Evolutionary conservation across 2,797 vertebrate genomes (phyloP), one percentile per base, ranked within the genome.

Genomic region (Petrocephalus sullivani): DNA sequence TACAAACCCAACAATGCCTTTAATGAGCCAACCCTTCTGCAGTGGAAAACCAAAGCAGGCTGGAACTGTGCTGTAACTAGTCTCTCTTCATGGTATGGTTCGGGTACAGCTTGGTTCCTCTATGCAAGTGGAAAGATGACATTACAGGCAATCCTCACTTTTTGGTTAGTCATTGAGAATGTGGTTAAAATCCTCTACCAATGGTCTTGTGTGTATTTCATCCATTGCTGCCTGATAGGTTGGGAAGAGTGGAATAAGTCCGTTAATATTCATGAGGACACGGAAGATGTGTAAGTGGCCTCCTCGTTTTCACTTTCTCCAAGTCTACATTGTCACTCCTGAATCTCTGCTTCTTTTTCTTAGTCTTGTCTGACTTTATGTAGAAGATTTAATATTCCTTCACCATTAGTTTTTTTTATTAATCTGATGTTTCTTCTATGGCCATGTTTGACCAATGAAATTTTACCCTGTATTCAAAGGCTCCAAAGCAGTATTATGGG

Each of bases 201-300:
- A 12, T 9, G n/a, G 16, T 1, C 37, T 10, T 78, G 0, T 51
- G 58, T 12, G n/a, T 53, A 19, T 28, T 88, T 21, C 16, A 41
- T 67, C 88, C 14, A 88, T 4, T 85, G 0, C 81, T 53, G 7
- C n/a, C 89, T 89, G 19, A 9, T 14, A 96, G 95, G 94, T 23
- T 96, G 95, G 95, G 90, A 91, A 0, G 91, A 94, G 60, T 96
- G 95, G 95, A 96, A 93, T 2, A 91, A 93, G 87, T 87, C 91
- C 0, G 92, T 88, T 71, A 83, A 94, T 57, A 92, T 93, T 85
- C 90, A 94, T 85, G 37, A 94, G 0, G 91, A 93, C 0, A 91
- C 95, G 0, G 64, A 93, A 19, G 93, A 95, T 86, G 91, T 92
- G 96, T 96, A 89, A 92, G 95, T 92, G 4, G 16, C 28, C 16